Conservation (phyloP, 2,888 invertebrate genomes). For the Cheilosia pagana region DNA sequence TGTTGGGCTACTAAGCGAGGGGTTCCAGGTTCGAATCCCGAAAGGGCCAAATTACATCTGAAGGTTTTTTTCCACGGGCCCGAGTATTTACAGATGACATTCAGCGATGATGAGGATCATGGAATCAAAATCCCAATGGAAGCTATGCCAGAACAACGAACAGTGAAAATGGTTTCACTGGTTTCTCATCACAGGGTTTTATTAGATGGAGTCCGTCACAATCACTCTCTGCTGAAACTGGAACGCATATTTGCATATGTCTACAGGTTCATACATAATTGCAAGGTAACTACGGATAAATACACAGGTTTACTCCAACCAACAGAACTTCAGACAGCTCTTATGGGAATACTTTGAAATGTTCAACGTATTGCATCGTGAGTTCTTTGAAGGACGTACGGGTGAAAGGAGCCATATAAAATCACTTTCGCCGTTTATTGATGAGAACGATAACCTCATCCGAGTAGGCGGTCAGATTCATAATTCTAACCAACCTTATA, state of each 20-base stretch:
- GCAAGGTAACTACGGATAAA: neutral
- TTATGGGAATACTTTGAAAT: neutral
- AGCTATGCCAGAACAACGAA: no score
- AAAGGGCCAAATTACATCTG: no score
- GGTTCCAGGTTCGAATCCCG: no score
- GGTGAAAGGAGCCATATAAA: neutral
- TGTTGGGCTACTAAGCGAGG: no score
- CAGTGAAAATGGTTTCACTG: neutral
- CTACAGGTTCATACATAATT: neutral
- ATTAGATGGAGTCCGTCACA: neutral
- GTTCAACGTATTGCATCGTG: neutral
- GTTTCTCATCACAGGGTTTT: neutral
- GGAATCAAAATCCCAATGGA: no score
- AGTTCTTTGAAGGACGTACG: neutral
- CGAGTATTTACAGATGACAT: no score
- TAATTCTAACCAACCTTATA: conserved; percentile 2
- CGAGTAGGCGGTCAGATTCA: conserved; percentile 24
- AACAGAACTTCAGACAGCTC: neutral
- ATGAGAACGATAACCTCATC: conserved; percentile 19
- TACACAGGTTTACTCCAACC: neutral
- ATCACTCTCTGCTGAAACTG: neutral
- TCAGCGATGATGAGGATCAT: no score
- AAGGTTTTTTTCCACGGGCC: no score
- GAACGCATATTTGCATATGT: conserved; percentile 14
- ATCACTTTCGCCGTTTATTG: conserved; percentile 12